Evolutionary conservation across 2,888 invertebrate genomes (phyloP).

Genomic region (Spilarctia lutea): DNA sequence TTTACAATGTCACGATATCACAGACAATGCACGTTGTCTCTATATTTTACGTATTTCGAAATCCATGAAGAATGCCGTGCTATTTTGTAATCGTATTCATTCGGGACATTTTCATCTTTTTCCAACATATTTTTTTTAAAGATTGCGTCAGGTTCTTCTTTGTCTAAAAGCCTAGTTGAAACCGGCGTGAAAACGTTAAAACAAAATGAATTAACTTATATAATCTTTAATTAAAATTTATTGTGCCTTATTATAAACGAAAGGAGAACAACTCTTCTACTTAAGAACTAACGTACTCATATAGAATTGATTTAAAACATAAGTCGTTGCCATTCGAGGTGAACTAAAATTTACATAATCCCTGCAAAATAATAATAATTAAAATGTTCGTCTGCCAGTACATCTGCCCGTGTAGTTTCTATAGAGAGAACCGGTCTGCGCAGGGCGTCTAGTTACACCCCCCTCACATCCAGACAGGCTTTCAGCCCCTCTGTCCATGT

Average conservation of each 20-base stretch:
- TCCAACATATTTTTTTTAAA: not conserved
- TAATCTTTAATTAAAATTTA: not conserved
- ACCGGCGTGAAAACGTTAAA: too few relatives aligned
- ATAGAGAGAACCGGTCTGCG: constrained; percentile 26
- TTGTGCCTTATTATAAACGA: not conserved
- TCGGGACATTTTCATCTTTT: too few relatives aligned
- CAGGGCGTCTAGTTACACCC: constrained; percentile 23
- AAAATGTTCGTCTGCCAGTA: constrained; percentile 11
- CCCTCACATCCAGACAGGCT: constrained; percentile 26
- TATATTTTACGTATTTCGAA: not conserved
- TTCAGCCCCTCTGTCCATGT: constrained; percentile 18
- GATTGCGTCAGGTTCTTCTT: not conserved
- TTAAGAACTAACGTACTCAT: not conserved
- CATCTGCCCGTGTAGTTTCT: constrained; percentile 24
- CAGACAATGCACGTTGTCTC: not conserved
- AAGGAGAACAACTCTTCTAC: not conserved
- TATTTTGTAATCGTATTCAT: too few relatives aligned
- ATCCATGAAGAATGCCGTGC: not conserved
- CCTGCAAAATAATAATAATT: constrained; percentile 24
- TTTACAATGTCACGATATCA: not conserved
- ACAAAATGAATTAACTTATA: too few relatives aligned
- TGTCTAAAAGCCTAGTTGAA: too few relatives aligned
- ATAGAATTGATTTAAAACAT: not conserved
- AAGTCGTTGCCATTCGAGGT: not conserved
- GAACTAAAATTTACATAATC: not conserved